Evolutionary conservation across 1,140 invertebrate genomes (phyloP), one percentile per base, ranked within the genome.

Genomic region (Hyphantria cunea): DNA sequence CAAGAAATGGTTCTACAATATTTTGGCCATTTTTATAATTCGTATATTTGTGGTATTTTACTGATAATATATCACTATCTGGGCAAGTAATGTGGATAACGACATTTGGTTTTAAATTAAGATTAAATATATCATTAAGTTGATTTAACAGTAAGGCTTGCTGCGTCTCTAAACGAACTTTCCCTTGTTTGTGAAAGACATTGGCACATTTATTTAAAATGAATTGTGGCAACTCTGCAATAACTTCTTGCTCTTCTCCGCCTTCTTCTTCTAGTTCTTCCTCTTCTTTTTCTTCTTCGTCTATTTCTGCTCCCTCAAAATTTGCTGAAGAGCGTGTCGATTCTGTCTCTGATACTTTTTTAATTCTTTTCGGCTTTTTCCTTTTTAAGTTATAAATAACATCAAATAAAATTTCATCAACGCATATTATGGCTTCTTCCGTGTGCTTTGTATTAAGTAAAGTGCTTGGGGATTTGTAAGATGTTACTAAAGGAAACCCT

Each of bases 401-500:
- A 55, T 92, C 86, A 66, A 82, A 76, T 25, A 93, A 73, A 41
- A 92, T 75, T 50, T 89, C 85, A 60, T 90, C 72, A 8, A 80
- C 74, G 39, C 83, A 74, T 49, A 82, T 72, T 61, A 92, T 54
- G 14, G 90, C 86, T 53, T 92, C 91, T 83, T 93, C 92, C 11
- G 84, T 80, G 69, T 84, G 73, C 12, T 92, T 74, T 11, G 54
- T 54, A 74, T 87, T 56, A 70, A 74, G 52, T 31, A 76, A 66
- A 44, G 74, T 78, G 68, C 74, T 33, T 31, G 70, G 63, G 37
- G 49, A 68, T 62, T 68, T 65, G 61, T 78, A 74, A 44, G 88
- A 87, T 2, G 86, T 84, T 37, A 94, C 80, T 11, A 94, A 58
- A n/a, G 93, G 93, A 41, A 94, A 68, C 11, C 93, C 93, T 39